Percentiles rank a stretch among this genome's conserved stretches.
Conservation (phyloP, 2,888 invertebrate species). For the Apamea epomidion region DNA sequence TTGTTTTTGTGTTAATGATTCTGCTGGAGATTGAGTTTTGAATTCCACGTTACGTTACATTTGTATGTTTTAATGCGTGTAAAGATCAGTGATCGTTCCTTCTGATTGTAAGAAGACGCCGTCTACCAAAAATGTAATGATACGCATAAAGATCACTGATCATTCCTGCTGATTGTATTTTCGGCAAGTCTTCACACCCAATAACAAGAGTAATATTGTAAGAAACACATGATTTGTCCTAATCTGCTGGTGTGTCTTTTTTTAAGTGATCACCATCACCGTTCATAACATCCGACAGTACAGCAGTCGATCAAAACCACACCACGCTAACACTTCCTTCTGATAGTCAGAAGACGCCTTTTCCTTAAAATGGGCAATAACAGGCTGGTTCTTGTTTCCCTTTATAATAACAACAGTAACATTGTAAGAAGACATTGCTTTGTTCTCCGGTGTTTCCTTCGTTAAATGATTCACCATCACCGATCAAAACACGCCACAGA, state of each 20-base stretch:
- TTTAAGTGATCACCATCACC: no score
- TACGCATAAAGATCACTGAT: no score
- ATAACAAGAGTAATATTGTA: no score
- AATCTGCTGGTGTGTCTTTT: no score
- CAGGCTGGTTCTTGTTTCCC: neutral
- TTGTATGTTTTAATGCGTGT: neutral
- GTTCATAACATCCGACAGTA: no score
- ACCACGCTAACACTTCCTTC: no score
- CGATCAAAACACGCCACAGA: constrained; percentile 4
- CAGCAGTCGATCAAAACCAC: no score
- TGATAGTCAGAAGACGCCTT: no score
- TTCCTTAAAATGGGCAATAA: neutral
- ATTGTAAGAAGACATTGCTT: neutral
- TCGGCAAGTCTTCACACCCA: no score
- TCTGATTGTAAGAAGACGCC: neutral
- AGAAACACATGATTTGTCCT: no score
- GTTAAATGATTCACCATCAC: neutral
- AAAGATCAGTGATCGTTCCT: neutral
- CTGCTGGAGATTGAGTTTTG: constrained; percentile 3
- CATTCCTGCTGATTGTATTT: no score
- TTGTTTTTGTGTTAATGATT: neutral
- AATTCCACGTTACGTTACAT: neutral
- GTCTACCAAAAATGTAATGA: neutral
- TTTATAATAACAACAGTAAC: neutral
- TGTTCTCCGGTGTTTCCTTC: neutral